Conservation (phyloP, 2,888 invertebrate genomes). For the Nasonia oneida region DNA sequence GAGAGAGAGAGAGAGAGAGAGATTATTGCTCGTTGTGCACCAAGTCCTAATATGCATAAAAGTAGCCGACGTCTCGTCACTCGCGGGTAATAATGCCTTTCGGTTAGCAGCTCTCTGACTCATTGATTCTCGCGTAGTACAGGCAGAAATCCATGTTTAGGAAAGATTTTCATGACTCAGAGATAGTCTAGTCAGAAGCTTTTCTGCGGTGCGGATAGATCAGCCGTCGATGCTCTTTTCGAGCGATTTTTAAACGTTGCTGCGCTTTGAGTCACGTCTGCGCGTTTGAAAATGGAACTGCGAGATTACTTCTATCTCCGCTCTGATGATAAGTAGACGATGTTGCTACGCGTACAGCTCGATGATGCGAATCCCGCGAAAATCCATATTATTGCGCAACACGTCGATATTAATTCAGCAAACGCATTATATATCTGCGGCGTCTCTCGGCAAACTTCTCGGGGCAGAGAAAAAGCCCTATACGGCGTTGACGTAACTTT, state of each 20-base stretch:
- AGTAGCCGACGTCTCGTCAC: not conserved
- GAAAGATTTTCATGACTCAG: conserved; percentile 20
- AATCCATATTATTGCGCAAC: no score
- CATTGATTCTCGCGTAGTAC: conserved; percentile 11
- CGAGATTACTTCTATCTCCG: not conserved
- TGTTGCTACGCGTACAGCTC: not conserved
- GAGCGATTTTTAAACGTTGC: not conserved
- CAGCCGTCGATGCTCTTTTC: not conserved
- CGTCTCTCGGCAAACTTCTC: no score
- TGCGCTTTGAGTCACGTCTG: not conserved
- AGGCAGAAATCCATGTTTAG: conserved; percentile 31
- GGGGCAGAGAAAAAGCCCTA: no score
- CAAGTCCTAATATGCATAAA: conserved; percentile 40
- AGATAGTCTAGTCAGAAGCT: not conserved
- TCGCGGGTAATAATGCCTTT: conserved; percentile 16
- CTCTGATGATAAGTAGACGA: not conserved
- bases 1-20: no score
- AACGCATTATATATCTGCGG: no score
- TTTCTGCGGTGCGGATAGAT: not conserved
- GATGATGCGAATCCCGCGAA: no score
- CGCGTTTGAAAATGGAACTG: not conserved
- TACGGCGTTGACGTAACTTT: conserved; percentile 27
- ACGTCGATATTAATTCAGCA: no score
- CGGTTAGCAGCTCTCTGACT: not conserved
- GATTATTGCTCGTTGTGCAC: no score